phyloP scores from a whole-genome alignment of 30 jellyfish, hydroid and myxozoan species.

The Hydractinia symbiolongicarpus region DNA sequence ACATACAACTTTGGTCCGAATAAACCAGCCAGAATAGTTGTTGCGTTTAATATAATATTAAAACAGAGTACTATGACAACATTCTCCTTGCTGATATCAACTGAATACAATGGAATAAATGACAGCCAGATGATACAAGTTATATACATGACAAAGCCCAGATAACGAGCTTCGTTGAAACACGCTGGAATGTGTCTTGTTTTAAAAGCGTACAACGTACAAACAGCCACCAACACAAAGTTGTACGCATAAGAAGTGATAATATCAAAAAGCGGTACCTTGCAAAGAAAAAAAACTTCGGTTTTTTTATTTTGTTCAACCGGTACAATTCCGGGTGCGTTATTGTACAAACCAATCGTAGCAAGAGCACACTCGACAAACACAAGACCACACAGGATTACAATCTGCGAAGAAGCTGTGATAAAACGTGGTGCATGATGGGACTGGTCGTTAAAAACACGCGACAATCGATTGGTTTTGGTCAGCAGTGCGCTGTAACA shows the following conservation, averaged over 20 bases:
- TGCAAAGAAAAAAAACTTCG: neutral
- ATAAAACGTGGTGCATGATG: conserved; percentile 21
- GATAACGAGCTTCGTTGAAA: conserved; percentile 77
- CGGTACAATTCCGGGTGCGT: conserved; percentile 10
- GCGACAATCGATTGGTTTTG: conserved; percentile 62
- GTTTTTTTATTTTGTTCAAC: conserved; percentile 7
- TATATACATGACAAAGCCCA: conserved; percentile 83
- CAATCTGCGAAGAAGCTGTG: conserved; percentile 50
- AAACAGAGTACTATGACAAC: conserved; percentile 44
- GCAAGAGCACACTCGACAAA: conserved; percentile 43
- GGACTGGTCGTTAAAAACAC: conserved; percentile 27
- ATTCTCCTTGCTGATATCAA: conserved; percentile 34
- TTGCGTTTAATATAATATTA: conserved; percentile 58
- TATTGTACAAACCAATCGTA: conserved; percentile 33
- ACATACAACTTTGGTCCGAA: conserved; percentile 79
- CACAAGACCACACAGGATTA: conserved; percentile 35
- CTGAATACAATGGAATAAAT: conserved; percentile 43
- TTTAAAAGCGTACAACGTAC: conserved; percentile 77
- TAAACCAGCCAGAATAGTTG: conserved; percentile 73
- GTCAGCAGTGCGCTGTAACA: conserved; percentile 75
- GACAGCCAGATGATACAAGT: conserved; percentile 63
- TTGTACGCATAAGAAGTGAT: conserved; percentile 48
- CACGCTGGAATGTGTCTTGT: conserved; percentile 78
- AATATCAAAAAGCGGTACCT: conserved; percentile 44
- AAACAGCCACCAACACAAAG: conserved; percentile 39